A percentile compares a stretch with the other conserved stretches of the same genome.
Evolutionary conservation across 1,140 invertebrate genomes (phyloP).

Genomic region (Scaptomyza graminum): DNA sequence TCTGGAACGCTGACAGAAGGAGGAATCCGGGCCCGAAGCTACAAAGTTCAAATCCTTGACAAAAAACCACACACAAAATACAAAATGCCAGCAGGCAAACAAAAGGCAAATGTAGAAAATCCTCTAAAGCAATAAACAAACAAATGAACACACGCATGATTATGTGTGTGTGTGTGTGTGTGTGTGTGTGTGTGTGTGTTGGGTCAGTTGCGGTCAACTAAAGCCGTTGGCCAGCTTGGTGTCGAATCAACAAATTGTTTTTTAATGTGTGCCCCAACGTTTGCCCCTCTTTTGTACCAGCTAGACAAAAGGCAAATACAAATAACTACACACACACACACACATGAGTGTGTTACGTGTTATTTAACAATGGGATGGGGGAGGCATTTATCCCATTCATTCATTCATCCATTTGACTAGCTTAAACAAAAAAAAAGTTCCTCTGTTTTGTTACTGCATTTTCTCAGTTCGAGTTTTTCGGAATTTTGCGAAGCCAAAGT

Average conservation of each 20-base stretch:
- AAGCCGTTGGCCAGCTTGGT: constrained; percentile 28
- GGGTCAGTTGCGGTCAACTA: constrained; percentile 34
- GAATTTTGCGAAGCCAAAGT: background rate
- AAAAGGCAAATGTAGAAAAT: constrained; percentile 18
- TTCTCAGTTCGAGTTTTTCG: background rate
- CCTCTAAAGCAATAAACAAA: constrained; percentile 25
- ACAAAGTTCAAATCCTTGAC: constrained; percentile 1
- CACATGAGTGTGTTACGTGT: too few species aligned
- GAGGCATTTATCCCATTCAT: background rate
- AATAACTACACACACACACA: constrained; percentile 9
- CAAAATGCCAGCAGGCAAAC: constrained; percentile 4
- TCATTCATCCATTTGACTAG: background rate
- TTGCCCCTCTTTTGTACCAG: background rate
- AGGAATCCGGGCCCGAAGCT: background rate
- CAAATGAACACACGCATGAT: constrained; percentile 1
- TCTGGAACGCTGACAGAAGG: background rate
- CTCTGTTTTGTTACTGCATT: constrained; percentile 4
- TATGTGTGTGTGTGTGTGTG: constrained; percentile 1
- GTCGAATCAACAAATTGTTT: constrained; percentile 45
- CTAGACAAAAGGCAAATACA: constrained; percentile 37
- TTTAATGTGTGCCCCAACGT: constrained; percentile 23
- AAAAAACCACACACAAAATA: constrained; percentile 10
- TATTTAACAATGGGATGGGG: constrained; percentile 11
- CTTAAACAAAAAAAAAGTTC: constrained; percentile 30
- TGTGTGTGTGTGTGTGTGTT: constrained; percentile 20